Base-by-base conservation (phyloP, 2,113 vertebrate genomes). In the Oreotrochilus melanogaster region DNA sequence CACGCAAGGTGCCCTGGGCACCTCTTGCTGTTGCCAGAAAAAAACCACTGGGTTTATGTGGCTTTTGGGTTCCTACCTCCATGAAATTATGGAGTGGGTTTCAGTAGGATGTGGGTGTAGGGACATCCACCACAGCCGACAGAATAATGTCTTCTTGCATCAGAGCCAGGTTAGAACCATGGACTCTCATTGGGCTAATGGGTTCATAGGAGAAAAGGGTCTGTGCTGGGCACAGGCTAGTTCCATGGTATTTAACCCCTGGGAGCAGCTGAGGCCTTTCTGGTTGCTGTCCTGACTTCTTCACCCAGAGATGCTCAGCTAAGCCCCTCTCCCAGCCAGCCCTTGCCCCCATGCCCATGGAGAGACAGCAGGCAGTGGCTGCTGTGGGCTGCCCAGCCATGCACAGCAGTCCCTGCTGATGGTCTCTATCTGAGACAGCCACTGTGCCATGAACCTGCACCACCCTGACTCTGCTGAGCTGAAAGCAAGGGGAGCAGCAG, bases 21-120 rank as follows among this genome's bases (percentile, higher is more conserved):
- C 64, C 73, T 92, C 93, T 61, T 65, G 45, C 74, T 69, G 35
- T 65, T 81, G 58, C 66, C 72, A 80, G 62, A 43, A 90, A 90
- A 93, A 27, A 18, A 53, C 1, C 2, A 0, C 53, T 45, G 61
- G 61, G 16, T 60, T 87, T 51, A 54, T 33, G 8, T 1, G 4
- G 75, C 30, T 75, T 75, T 53, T 48, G 45, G 48, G 39, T 24
- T 91, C 71, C 58, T 72, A n/a, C 23, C n/a, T 72, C 16, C 39
- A 23, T 24, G 47, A 56, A 56, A 60, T 75, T 48, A 61, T 80
- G 27, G 39, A 47, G 11, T n/a, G n/a, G 14, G 18, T 72, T 94
- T 76, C 62, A 47, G 27, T 42, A 30, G 22, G 50, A 57, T 69
- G 21, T 16, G 27, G 12, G 15, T 75, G 14, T 58, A 66, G 21